Evolutionary conservation across 2,797 vertebrate species (phyloP), one percentile per base, ranked within the genome.

Genomic region (Acrossocheilus fasciatus): DNA sequence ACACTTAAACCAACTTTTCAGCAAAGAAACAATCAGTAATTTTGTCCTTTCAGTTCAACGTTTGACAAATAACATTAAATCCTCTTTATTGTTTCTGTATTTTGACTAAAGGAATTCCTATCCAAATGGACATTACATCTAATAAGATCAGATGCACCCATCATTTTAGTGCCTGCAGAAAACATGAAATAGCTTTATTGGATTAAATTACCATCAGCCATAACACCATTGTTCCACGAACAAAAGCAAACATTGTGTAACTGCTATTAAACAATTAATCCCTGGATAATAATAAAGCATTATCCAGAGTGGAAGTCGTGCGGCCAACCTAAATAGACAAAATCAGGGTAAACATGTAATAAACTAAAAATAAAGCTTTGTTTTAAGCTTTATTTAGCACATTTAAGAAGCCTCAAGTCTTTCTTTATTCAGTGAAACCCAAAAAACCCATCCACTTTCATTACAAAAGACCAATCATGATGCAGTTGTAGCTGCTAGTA

Each of bases 201-300:
- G 75, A 78, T 78, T 30, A 4, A 9, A 83, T 62, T 62, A 47
- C 43, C 20, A 36, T 62, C 30, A 11, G 43, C 52, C 43, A 50
- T 10, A 75, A 39, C 72, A 26, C 82, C 30, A 84, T 68, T 84
- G 54, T 75, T 52, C n/a, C 7, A 20, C 20, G 3, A 11, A 45
- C 8, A 11, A 74, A 75, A 66, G 72, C 26, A 39, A 50, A 76
- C 18, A 39, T 84, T 84, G 66, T 50, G 20, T 36, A 64, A 66
- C 4, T 8, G 50, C 59, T 50, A 45, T 83, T 39, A 82, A 66
- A 66, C 26, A 34, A 66, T 10, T 10, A 66, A 66, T 23, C n/a
- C 39, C 23, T 64, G 23, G 11, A 30, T 14, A 45, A 41, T 26
- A 17, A 57, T 18, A 11, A 64, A 45, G 26, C 41, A 34, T 23